Percentiles rank a stretch among this genome's conserved stretches.
Evolutionary conservation across 2,113 vertebrate species (phyloP).

Genomic region (Cryptotis parvus): DNA sequence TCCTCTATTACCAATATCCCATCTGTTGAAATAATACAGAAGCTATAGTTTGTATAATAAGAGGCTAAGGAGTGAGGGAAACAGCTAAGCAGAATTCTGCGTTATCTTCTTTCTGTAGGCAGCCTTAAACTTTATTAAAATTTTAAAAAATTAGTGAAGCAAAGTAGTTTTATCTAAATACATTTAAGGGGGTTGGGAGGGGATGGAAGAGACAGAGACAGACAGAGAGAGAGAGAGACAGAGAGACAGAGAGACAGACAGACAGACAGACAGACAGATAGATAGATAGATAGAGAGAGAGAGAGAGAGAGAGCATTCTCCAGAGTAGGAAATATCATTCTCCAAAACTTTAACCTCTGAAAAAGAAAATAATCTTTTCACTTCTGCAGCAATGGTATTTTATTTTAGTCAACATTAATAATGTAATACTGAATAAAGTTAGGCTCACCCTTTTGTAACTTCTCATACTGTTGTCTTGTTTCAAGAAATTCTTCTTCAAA

Average conservation of each 20-base stretch:
- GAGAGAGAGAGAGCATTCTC: not conserved
- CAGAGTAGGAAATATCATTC: not conserved
- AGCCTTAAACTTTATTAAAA: no score
- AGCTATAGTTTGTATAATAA: no score
- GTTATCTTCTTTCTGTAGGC: no score
- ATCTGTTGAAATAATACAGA: not conserved
- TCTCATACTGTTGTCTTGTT: constrained; percentile 87
- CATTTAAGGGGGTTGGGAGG: no score
- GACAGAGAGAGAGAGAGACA: not conserved
- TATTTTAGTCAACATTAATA: not conserved
- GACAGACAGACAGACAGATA: no score
- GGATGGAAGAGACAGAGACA: not conserved
- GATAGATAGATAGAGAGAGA: no score
- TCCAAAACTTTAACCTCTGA: not conserved
- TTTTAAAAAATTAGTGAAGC: no score
- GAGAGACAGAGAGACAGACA: not conserved
- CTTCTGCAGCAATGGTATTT: not conserved
- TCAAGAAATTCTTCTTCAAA: constrained; percentile 91
- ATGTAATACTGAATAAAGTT: constrained; percentile 6
- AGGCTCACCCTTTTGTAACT: constrained; percentile 86
- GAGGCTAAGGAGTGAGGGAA: no score
- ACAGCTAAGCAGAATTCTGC: no score
- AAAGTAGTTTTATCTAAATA: no score
- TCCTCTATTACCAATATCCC: not conserved
- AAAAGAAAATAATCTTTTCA: not conserved